Conservation (phyloP, 1,140 invertebrate genomes). For the Lepidurus apus region DNA sequence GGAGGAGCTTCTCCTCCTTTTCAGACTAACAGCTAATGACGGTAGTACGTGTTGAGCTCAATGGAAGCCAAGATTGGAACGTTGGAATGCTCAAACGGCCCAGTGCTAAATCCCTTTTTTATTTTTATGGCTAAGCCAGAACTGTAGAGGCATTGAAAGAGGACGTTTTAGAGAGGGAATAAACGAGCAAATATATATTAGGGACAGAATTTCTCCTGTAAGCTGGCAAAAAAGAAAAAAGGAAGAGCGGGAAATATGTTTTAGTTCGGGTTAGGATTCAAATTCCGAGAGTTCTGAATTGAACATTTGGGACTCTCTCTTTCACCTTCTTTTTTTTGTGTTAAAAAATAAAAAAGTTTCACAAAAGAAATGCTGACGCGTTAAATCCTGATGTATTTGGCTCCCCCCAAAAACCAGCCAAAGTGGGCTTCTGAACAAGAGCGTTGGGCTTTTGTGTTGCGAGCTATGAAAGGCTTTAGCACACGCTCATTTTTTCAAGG, state of each 20-base stretch:
- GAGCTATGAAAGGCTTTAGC: not conserved
- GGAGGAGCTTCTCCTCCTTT: not conserved
- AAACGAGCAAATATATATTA: conserved; percentile 13
- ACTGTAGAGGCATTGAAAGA: not conserved
- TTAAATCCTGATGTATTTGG: conserved; percentile 22
- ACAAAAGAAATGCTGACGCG: conserved; percentile 18
- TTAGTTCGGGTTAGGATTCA: not conserved
- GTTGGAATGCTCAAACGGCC: not conserved
- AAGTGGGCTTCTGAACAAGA: not conserved
- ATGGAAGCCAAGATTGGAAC: conserved; percentile 1
- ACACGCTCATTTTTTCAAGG: not conserved
- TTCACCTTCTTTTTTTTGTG: not conserved
- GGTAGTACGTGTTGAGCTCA: conserved; percentile 7
- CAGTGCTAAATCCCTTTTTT: not conserved
- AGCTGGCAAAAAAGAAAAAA: not conserved
- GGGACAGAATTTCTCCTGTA: not conserved
- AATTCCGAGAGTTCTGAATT: not conserved
- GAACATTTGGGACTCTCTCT: not conserved
- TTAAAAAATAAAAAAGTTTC: not conserved
- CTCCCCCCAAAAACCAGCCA: not conserved
- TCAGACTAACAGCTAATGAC: conserved; percentile 9
- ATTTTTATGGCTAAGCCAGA: not conserved
- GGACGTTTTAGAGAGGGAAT: conserved; percentile 5
- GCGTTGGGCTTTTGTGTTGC: not conserved
- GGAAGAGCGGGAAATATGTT: not conserved